Base-by-base conservation (phyloP, 2,888 invertebrate species). In the Erynnis tages region DNA sequence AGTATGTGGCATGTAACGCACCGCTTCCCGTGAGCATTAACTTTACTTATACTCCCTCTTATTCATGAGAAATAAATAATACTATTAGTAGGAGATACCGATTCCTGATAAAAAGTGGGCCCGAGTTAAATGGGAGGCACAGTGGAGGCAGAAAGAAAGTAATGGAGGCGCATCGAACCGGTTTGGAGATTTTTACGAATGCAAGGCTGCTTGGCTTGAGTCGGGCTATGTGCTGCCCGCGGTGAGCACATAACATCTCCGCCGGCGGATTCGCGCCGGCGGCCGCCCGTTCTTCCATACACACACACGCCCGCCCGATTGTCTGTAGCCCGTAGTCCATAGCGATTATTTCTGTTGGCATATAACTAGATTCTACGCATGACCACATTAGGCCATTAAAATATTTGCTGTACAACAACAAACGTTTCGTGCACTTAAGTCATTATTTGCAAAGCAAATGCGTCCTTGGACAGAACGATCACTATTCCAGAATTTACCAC, bases 1-100 rank as follows among this genome's bases (percentile, higher is more conserved):
- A 73, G 71, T 77, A 82, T 81, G 82, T 76, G 76, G 78, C 82
- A 73, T 78, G 80, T 83, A 84, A 83, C 79, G 74, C 81, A 80
- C 81, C 79, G 82, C 81, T 83, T 80, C 82, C 82, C 81, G 81
- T 78, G 72, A 73, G 80, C 84, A 81, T 88, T 86, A 82, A 80
- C 82, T 82, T 86, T 78, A 85, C 82, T 81, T 84, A 83, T 84
- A 83, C 83, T 82, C 82, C 78, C 76, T 78, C 76, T 87, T 88
- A 87, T 88, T 88, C 87, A 88, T 87, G 87, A 87, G 85, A 85
- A 86, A 89, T 88, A 88, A 89, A 89, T 88, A 88, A 89, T 89
- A 88, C 86, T 88, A 89, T 86, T 88, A 88, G 87, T 86, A 80
- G 73, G 85, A 88, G 89, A 89, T 89, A 87, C 87, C 85, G 85